Conservation (phyloP, 2,113 vertebrate genomes). For the Ageneiosus marmoratus region DNA sequence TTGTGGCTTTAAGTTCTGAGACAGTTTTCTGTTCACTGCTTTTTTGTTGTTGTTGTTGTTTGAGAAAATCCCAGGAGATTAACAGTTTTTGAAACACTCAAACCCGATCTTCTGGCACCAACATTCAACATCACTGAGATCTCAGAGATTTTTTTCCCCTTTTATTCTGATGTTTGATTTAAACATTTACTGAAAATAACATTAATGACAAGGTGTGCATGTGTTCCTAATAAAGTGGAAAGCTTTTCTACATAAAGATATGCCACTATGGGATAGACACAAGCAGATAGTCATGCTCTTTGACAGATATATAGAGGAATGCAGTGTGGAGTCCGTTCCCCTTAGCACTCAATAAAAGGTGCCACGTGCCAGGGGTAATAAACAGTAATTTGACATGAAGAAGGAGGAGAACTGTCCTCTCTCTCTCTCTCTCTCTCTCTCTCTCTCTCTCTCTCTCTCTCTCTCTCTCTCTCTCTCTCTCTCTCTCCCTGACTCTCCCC, state of each 20-base stretch:
- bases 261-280: neutral
- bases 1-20: neutral
- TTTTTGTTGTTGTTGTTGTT: neutral
- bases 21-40: neutral
- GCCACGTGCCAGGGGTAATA: slow-evolving; percentile 41
- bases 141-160: too few relatives aligned
- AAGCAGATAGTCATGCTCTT: neutral
- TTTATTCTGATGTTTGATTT: neutral
- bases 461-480: neutral
- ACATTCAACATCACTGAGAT: neutral
- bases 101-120: neutral
- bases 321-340: slow-evolving; percentile 23
- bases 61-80: neutral
- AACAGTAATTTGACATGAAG: slow-evolving; percentile 32
- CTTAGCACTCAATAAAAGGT: slow-evolving; percentile 44
- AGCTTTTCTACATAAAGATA: neutral
- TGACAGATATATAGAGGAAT: slow-evolving; percentile 42
- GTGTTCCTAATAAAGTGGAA: slow-evolving; percentile 1
- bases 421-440: neutral
- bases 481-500: neutral
- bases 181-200: neutral
- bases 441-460: neutral
- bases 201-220: neutral
- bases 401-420: slow-evolving; percentile 18
- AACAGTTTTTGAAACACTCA: neutral